Evolutionary conservation across 1,140 invertebrate genomes (phyloP).

Genomic region (Diprion similis): DNA sequence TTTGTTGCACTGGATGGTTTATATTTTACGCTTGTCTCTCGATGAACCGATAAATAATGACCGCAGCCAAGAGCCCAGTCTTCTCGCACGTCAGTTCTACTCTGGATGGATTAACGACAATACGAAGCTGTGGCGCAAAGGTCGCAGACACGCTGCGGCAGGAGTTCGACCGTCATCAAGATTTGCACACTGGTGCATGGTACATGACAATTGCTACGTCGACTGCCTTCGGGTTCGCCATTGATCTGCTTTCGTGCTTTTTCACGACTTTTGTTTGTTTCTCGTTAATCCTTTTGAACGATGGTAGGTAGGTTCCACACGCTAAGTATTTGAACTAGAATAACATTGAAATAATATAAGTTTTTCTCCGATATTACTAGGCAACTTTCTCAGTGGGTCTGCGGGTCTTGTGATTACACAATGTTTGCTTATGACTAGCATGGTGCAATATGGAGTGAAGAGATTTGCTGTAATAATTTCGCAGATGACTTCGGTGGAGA

Average conservation of each 20-base stretch:
- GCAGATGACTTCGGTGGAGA: too few species aligned
- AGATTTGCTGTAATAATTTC: too few species aligned
- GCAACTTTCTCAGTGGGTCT: constrained; percentile 24
- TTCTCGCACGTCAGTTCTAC: constrained; percentile 81
- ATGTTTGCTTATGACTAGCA: too few species aligned
- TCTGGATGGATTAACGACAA: constrained; percentile 80
- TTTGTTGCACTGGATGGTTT: too few species aligned
- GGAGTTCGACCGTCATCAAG: constrained; percentile 77
- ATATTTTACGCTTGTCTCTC: too few species aligned
- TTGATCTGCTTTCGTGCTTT: constrained; percentile 41
- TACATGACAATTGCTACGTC: constrained; percentile 67
- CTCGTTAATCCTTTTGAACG: constrained; percentile 54
- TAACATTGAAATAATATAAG: too few species aligned
- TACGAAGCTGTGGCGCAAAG: constrained; percentile 76
- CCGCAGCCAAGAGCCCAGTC: constrained; percentile 74
- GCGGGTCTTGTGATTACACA: too few species aligned
- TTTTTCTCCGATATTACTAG: constrained; percentile 32
- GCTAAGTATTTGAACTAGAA: too few species aligned
- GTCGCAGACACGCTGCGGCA: constrained; percentile 69
- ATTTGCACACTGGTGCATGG: constrained; percentile 67
- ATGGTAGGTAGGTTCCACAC: too few species aligned
- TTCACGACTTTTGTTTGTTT: constrained; percentile 47
- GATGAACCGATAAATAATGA: constrained; percentile 3
- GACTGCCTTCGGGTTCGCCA: constrained; percentile 61
- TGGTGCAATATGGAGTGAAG: too few species aligned